Evolutionary conservation across 2,797 vertebrate genomes (phyloP), one percentile per base, ranked within the genome.

Genomic region (Falco peregrinus): DNA sequence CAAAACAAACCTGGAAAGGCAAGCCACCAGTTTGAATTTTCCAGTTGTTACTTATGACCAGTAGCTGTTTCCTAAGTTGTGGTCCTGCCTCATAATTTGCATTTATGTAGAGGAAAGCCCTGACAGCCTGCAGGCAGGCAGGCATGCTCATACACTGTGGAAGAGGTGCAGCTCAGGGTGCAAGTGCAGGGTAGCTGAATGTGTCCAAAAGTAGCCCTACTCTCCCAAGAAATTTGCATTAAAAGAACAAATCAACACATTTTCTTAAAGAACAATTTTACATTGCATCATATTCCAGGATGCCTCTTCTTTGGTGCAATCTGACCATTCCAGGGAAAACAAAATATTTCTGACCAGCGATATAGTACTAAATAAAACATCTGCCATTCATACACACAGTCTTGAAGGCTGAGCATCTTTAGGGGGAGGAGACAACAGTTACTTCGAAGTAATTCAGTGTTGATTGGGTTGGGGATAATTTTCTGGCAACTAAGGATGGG

Each of bases 381-480:
- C 39, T 51, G 54, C 43, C 63, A 68, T 81, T 83, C 74, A n/a
- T 13, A 60, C 4, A 2, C 41, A 75, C 41, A 84, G 7, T 47
- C 54, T 25, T 22, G 48, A 83, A 60, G 41, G 61, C 4, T 85
- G 56, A 60, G 71, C 60, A 28, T 65, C 53, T 71, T 88, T 54
- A 61, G 29, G 24, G 13, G 59, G 31, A 84, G 69, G 31, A 87
- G 39, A 71, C 31, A 82, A 85, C 37, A 60, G 73, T 78, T 85
- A 89, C 57, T 64, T 70, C 81, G 26, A 84, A 85, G 64, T 74
- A 94, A 92, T 79, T 86, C 79, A 60, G 74, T 28, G 43, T 50
- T 87, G 84, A 94, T 51, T 82, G 90, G 48, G 63, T 31, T 94
- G 71, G 69, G 61, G 81, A 78, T 96, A 71, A 94, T 95, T 95